Base-by-base conservation (phyloP, 2,797 vertebrate genomes). In the Phrynocephalus vlangalii region DNA sequence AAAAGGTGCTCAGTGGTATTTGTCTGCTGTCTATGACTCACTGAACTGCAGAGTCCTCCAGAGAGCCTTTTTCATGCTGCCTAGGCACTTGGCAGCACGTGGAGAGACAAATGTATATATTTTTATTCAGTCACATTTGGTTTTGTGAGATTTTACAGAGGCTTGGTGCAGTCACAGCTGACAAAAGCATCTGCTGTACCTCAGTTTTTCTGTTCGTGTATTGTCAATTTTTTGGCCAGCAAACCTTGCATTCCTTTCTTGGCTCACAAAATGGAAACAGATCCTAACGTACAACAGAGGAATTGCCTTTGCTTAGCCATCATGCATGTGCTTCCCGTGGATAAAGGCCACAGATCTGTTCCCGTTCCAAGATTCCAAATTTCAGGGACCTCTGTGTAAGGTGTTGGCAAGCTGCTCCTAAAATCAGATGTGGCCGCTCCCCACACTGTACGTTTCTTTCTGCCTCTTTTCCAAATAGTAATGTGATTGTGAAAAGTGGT, bases 61-160 rank as follows among this genome's bases (percentile, higher is more conserved):
- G 82, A 87, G 30, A 84, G 50, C 6, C 24, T 33, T 67, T 78
- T 71, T 76, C 30, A 72, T 63, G 66, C 72, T 85, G 50, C 83
- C n/a, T 50, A 85, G 79, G 73, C 6, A 63, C 66, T 50, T 77
- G 63, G 60, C 71, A 78, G 33, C 33, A 28, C 0, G 2, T 28
- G 15, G 16, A 18, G 26, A 56, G 24, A 7, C 26, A 50, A 84
- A 16, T 24, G 13, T 86, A 80, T 48, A 68, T 84, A 70, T 78
- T 76, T 90, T n/a, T 50, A 78, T 82, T 48, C 26, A 72, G 84
- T 20, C 13, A 13, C 67, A 72, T 77, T 87, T 72, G 8, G 77
- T 28, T 50, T 44, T n/a, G 11, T 82, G 86, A 33, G 48, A 63
- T 71, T 38, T 76, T 77, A 33, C 83, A 81, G 63, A 13, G 2